Conservation (phyloP, 2,113 vertebrate species). For the Aleadryas rufinucha region DNA sequence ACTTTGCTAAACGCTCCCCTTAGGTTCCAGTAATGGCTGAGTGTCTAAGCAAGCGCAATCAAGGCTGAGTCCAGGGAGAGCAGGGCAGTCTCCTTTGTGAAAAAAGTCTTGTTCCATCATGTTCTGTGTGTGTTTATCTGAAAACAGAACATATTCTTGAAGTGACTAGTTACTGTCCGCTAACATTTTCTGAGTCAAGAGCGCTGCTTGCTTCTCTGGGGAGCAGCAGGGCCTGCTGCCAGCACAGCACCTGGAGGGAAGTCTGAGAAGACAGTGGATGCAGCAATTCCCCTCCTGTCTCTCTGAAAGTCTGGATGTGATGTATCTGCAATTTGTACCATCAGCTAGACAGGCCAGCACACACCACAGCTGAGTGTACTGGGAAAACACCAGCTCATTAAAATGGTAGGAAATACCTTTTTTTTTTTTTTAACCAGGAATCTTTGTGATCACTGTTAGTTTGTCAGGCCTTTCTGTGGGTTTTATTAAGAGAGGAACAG, state of each 20-base stretch:
- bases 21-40: background rate
- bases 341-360: background rate
- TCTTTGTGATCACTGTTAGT: background rate
- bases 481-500: background rate
- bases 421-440: background rate
- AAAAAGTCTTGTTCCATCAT: background rate
- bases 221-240: background rate
- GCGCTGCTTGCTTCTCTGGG: background rate
- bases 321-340: background rate
- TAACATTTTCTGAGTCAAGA: background rate
- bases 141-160: background rate
- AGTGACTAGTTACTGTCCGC: background rate
- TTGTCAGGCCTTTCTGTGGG: background rate
- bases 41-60: background rate
- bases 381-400: background rate
- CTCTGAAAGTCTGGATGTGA: background rate
- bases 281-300: background rate
- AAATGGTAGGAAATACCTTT: background rate
- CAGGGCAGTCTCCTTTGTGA: background rate
- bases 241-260: slow-evolving; percentile 5
- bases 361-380: background rate
- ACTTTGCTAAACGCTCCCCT: background rate
- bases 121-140: background rate
- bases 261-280: background rate
- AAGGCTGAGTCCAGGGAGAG: background rate